These are phyloP conservation scores for Argynnis bischoffii DNA, from an alignment of 2,888 invertebrate species.

Conservation along the genomic window DNA sequence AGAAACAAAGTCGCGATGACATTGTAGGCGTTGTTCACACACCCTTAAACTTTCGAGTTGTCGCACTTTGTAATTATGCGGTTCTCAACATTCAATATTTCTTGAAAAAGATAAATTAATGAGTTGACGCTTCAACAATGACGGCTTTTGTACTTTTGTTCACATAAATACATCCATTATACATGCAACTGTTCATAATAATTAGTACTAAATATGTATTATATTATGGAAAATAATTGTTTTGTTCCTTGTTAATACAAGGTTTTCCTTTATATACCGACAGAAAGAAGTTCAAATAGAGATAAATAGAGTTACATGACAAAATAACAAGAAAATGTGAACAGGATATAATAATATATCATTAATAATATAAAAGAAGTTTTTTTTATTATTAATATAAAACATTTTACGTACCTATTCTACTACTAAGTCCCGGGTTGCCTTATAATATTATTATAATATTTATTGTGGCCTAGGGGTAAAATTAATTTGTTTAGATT, in stretches of 20 bases:
- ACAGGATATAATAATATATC: not conserved
- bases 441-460: too few relatives aligned
- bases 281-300: constrained; percentile 8
- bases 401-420: too few relatives aligned
- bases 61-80: constrained; percentile 74
- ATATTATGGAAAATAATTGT: not conserved
- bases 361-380: constrained; percentile 2
- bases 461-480: too few relatives aligned
- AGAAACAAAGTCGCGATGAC: constrained; percentile 78
- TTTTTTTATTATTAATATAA: too few relatives aligned
- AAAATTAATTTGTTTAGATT: too few relatives aligned
- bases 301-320: constrained; percentile 10
- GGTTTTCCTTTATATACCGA: constrained; percentile 10
- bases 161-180: not conserved
- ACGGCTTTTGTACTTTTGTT: constrained; percentile 33
- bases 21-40: constrained; percentile 75
- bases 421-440: too few relatives aligned
- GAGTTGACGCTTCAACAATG: constrained; percentile 41
- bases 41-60: constrained; percentile 74
- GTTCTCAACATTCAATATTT: constrained; percentile 66
- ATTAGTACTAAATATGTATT: constrained; percentile 7
- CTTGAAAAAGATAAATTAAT: constrained; percentile 53
- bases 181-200: not conserved
- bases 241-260: not conserved
- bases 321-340: constrained; percentile 4